Base-by-base conservation (phyloP, 2,113 vertebrate genomes). In the Chionodraco myersi region DNA sequence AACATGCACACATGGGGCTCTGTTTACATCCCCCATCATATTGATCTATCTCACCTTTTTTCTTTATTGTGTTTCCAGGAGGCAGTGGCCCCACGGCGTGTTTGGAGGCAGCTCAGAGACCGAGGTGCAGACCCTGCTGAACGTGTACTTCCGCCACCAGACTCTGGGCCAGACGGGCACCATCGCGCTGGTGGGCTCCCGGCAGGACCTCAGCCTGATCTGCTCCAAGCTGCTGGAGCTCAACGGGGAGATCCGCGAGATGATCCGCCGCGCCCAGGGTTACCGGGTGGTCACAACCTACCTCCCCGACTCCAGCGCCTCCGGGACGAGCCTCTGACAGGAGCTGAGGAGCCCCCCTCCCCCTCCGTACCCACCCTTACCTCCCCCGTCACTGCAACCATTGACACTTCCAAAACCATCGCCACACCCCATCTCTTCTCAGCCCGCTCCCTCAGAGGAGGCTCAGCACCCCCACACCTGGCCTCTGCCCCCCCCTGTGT, bases 301-400 rank as follows among this genome's bases (percentile, higher is more conserved):
- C 95, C 97, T 98, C 94, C 97, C 97, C 91, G 97, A 99, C 91
- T 96, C 97, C 95, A 97, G 96, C 68, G 91, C 95, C 82, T 97
- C 97, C 0, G 97, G 95, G 94, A 97, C 97, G 85, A 99, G 97
- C 92, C 98, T 99, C 97, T 99, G 98, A 99, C 97, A 97, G 93
- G 94, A 97, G 87, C 92, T 96, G 90, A 85, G 90, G 86, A 86
- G 93, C 86, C 74, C 80, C 93, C 86, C 80, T 1, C 90, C 93
- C 79, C 90, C 89, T 80, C 87, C 92, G 41, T 78, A 81, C 65
- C 85, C 89, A 3, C 89, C 86, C 57, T 51, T 41, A 44, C 86
- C 81, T 64, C 84, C 88, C 64, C 73, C 63, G 4, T 30, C 80
- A 34, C 45, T 76, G n/a, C 87, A 85, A 0, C 77, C 79, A 16